Evolutionary conservation across 1,140 invertebrate species (phyloP).

Genomic region (Laupala kohalensis): DNA sequence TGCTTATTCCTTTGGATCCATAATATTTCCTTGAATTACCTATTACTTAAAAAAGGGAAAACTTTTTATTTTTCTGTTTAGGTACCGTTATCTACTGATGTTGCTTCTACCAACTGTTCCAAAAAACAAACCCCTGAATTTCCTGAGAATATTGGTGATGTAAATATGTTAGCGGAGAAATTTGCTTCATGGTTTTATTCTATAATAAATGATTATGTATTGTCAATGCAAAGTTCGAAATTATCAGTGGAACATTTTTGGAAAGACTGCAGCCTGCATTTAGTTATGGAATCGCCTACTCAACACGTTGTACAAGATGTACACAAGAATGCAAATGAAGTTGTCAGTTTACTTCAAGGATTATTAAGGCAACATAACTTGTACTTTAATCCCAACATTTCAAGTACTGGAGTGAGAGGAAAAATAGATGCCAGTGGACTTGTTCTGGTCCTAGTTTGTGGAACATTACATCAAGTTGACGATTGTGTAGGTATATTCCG

Average conservation of each 20-base stretch:
- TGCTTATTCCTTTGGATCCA: too few relatives aligned
- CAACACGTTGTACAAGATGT: constrained; percentile 18
- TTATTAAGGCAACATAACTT: constrained; percentile 32
- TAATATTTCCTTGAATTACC: too few relatives aligned
- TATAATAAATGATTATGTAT: constrained; percentile 33
- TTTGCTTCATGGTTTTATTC: constrained; percentile 47
- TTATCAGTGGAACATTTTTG: constrained; percentile 41
- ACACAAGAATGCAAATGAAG: constrained; percentile 20
- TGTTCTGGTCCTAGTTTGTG: constrained; percentile 42
- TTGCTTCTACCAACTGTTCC: too few relatives aligned
- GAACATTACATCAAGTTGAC: constrained; percentile 38
- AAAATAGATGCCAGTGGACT: constrained; percentile 43
- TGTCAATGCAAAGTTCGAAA: constrained; percentile 16
- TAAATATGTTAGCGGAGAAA: constrained; percentile 32
- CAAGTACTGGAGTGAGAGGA: constrained; percentile 35
- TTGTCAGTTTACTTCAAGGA: constrained; percentile 27
- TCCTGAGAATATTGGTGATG: constrained; percentile 5
- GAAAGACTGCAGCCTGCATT: constrained; percentile 30
- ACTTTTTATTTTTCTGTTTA: too few relatives aligned
- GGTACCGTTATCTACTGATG: too few relatives aligned
- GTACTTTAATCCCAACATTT: constrained; percentile 44
- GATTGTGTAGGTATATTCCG: constrained; percentile 45
- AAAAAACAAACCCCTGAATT: constrained; percentile 10
- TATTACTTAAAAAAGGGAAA: too few relatives aligned
- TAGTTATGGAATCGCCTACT: constrained; percentile 19